Evolutionary conservation across 2,113 vertebrate genomes (phyloP).

Genomic region (Platysternon megacephalum): DNA sequence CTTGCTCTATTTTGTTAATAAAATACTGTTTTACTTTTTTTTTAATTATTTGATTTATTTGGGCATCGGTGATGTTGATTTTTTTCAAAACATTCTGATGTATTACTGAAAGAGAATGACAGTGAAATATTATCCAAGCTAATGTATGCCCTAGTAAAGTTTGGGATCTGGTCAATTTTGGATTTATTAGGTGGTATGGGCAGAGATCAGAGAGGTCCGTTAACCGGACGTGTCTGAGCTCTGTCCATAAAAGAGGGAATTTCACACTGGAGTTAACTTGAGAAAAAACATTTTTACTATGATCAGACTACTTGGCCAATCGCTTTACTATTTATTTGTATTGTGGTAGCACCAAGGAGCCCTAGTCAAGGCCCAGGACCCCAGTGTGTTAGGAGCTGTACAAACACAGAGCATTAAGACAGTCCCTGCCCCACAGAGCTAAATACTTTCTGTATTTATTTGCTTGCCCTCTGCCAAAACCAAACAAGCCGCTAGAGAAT

Average conservation of each 20-base stretch:
- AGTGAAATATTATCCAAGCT: rapidly evolving
- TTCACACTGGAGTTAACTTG: not conserved
- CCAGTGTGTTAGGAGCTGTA: too few species aligned
- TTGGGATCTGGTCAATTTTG: not conserved
- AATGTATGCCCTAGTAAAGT: rapidly evolving
- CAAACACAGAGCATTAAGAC: too few species aligned
- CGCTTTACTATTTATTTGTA: not conserved
- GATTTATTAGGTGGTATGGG: not conserved
- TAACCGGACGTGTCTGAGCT: not conserved
- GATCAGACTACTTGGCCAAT: not conserved
- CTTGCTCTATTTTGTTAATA: not conserved
- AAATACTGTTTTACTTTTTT: not conserved
- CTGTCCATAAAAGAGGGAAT: rapidly evolving
- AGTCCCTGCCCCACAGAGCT: too few species aligned
- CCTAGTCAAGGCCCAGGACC: too few species aligned
- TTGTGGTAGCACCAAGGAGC: not conserved
- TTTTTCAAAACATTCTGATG: not conserved
- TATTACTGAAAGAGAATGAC: not conserved
- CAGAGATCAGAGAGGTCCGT: too few species aligned
- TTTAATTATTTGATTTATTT: not conserved
- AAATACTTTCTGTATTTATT: too few species aligned
- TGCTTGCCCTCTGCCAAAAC: rapidly evolving
- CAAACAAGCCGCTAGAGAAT: too few species aligned
- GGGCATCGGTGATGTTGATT: not conserved
- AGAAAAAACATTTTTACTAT: not conserved